Conservation (phyloP, 2,888 invertebrate genomes). For the Epirrita christyi region DNA sequence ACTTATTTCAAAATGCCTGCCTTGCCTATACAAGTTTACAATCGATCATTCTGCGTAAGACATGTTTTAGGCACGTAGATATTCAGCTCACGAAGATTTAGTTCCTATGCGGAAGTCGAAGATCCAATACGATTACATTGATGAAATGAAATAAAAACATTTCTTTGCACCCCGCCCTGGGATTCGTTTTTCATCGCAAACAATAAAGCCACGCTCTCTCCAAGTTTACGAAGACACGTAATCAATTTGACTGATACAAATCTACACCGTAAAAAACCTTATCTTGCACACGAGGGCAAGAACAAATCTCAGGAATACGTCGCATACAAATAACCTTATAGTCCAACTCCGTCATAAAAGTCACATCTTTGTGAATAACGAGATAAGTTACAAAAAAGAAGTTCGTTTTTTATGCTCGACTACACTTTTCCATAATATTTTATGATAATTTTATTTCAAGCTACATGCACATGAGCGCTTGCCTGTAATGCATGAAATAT, state of each 20-base stretch:
- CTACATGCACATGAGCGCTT: slow-evolving; percentile 54
- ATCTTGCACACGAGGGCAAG: slow-evolving; percentile 50
- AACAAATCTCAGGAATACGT: slow-evolving; percentile 63
- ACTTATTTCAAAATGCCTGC: too few species aligned
- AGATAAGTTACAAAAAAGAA: slow-evolving; percentile 75
- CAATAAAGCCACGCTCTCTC: slow-evolving; percentile 19
- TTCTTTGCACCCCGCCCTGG: background rate
- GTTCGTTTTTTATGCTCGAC: slow-evolving; percentile 66
- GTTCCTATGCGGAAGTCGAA: slow-evolving; percentile 2
- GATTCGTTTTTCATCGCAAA: slow-evolving; percentile 23
- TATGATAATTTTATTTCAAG: slow-evolving; percentile 73
- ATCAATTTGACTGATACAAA: slow-evolving; percentile 51
- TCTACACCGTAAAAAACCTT: slow-evolving; percentile 48
- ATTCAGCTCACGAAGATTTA: background rate
- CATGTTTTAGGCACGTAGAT: background rate
- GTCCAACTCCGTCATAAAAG: slow-evolving; percentile 75
- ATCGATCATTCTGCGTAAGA: too few species aligned
- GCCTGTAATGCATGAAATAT: slow-evolving; percentile 43
- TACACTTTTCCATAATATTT: slow-evolving; percentile 70
- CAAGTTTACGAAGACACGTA: slow-evolving; percentile 37
- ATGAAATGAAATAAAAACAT: slow-evolving; percentile 5
- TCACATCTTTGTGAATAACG: slow-evolving; percentile 78
- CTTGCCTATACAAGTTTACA: too few species aligned
- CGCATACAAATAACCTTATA: slow-evolving; percentile 71
- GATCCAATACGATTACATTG: slow-evolving; percentile 5